Percentiles rank a stretch among this genome's conserved stretches.
Conservation (phyloP, 2,113 vertebrate genomes). For the Urocynchramus pylzowi region DNA sequence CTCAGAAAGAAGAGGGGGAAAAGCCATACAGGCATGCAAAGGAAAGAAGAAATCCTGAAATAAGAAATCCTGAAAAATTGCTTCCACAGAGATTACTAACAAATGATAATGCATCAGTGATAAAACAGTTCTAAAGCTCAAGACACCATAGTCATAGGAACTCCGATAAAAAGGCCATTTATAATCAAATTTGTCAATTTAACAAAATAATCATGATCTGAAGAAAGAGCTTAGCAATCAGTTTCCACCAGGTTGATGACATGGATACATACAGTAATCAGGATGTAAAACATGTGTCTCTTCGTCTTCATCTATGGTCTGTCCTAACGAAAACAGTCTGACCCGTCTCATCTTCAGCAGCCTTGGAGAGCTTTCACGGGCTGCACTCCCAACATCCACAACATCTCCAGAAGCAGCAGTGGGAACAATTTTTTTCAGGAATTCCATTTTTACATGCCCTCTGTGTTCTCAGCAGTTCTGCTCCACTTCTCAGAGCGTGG, state of each 20-base stretch:
- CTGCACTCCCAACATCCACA: constrained; percentile 55
- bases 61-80: background rate
- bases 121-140: background rate
- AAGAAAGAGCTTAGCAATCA: background rate
- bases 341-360: constrained; percentile 86
- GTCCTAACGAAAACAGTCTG: constrained; percentile 78
- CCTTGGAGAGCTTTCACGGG: constrained; percentile 77
- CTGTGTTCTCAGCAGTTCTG: background rate
- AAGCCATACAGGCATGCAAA: background rate
- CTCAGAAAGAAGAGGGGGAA: background rate
- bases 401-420: constrained; percentile 76
- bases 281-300: background rate
- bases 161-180: background rate
- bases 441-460: constrained; percentile 80
- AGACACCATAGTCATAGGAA: background rate
- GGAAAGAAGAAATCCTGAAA: background rate
- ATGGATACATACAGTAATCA: constrained; percentile 4
- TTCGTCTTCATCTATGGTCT: constrained; percentile 75
- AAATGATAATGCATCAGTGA: background rate
- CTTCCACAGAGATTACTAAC: background rate
- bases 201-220: background rate
- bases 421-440: constrained; percentile 89
- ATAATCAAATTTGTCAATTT: background rate
- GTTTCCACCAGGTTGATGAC: constrained; percentile 12
- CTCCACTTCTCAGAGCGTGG: background rate